Evolutionary conservation across 2,797 vertebrate genomes (phyloP).

Genomic region (Tokudaia tokunoshimensis): DNA sequence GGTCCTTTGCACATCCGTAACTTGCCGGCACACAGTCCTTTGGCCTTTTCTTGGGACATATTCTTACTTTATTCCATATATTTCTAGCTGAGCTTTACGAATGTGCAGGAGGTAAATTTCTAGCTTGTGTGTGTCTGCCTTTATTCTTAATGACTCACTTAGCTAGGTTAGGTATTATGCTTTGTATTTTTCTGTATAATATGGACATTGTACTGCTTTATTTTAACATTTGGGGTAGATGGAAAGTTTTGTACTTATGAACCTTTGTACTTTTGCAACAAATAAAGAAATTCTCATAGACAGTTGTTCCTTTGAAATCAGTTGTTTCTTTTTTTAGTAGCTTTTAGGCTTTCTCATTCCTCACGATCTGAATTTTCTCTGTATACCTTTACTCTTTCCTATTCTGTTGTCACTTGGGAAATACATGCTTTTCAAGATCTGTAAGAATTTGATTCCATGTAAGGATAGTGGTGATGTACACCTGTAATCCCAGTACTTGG

Average conservation of each 20-base stretch:
- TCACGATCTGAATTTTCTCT: background rate
- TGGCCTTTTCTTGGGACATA: background rate
- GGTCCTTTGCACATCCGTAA: background rate
- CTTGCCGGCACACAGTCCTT: background rate
- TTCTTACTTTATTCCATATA: background rate
- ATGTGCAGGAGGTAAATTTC: background rate
- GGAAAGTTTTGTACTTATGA: background rate
- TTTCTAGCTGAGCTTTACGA: background rate
- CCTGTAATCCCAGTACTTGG: background rate
- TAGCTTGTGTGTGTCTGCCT: background rate
- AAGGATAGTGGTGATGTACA: background rate
- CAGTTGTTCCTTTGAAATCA: background rate
- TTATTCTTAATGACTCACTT: background rate
- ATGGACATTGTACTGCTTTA: background rate
- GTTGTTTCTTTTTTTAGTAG: background rate
- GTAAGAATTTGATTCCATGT: background rate
- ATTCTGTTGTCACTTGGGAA: background rate
- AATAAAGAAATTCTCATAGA: background rate
- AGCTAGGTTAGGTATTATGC: background rate
- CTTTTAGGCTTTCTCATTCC: background rate
- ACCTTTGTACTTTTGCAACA: background rate
- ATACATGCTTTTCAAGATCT: background rate
- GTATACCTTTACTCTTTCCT: background rate
- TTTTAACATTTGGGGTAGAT: background rate
- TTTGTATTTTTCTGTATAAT: background rate